Conservation (phyloP, 1,140 invertebrate genomes). For the Notospermus geniculatus region DNA sequence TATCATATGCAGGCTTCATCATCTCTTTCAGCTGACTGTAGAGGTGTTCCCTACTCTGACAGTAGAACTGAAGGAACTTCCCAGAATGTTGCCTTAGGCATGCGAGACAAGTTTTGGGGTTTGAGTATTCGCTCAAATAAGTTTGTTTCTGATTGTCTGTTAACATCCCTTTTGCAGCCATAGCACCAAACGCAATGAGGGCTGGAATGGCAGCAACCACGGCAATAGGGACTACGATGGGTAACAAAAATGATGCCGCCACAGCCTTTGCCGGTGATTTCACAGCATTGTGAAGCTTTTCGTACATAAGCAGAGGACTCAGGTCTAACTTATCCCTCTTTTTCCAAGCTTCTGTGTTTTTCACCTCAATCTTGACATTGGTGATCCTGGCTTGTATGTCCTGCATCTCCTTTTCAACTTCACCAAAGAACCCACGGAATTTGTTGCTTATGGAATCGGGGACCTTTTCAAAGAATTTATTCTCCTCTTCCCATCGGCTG, state of each 20-base stretch:
- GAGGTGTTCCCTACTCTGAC: neutral
- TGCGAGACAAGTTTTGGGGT: too few relatives aligned
- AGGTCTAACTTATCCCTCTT: too few relatives aligned
- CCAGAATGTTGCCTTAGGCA: neutral
- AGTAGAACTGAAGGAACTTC: neutral
- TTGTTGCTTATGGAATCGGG: conserved; percentile 3
- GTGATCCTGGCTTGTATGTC: too few relatives aligned
- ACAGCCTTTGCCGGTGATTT: too few relatives aligned
- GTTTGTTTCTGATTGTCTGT: neutral
- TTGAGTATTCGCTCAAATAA: neutral
- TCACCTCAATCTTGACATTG: too few relatives aligned
- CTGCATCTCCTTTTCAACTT: too few relatives aligned
- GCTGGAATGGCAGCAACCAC: conserved; percentile 1
- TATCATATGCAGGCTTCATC: conserved; percentile 2
- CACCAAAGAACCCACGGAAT: neutral
- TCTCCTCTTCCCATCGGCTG: neutral
- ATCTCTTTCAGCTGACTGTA: neutral
- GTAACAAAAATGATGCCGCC: too few relatives aligned
- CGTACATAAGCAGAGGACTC: too few relatives aligned
- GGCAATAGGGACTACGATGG: too few relatives aligned
- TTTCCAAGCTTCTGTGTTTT: too few relatives aligned
- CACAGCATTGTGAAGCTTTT: too few relatives aligned
- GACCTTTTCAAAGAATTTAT: neutral
- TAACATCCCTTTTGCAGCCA: neutral
- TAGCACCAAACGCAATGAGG: conserved; percentile 1